Evolutionary conservation across 2,888 invertebrate species (phyloP), one percentile per base, ranked within the genome.

Genomic region (Leptinotarsa tumamoca): DNA sequence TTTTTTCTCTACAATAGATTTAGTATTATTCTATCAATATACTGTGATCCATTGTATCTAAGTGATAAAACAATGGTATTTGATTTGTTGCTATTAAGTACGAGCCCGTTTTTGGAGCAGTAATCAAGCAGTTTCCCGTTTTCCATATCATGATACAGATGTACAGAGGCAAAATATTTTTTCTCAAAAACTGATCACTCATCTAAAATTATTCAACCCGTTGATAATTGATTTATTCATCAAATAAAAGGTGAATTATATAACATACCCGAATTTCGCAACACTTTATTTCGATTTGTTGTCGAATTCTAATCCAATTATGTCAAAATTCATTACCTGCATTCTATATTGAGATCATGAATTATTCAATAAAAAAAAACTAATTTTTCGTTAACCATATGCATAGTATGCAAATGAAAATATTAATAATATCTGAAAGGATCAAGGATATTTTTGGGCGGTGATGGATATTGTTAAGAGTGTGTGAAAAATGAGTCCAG

Each of bases 401-500:
- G 33, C 43, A 63, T 63, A 63, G 43, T 43, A 63, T 63, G 63
- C 63, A 63, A 63, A 63, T 63, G 5, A 33, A 63, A 33, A 63
- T 63, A 33, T 33, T 63, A 63, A 33, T 63, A 14, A 15, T 10
- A 63, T 63, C n/a, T 43, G 63, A 63, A 63, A 63, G 43, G 63
- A 63, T 63, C 63, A 63, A 63, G 63, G 63, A 63, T n/a, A 15
- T 33, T 63, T 63, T 63, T 63, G 63, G 63, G 63, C 63, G 63
- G 43, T 63, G 58, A 17, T 58, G 63, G 63, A 63, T 63, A 63
- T 63, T n/a, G 43, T 33, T 33, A 13, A 27, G 63, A 63, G 33
- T 43, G 5, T n/a, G 18, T 63, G 43, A n/a, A 63, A 63, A n/a
- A 63, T 50, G 43, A 58, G 70, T 58, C 58, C 58, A 49, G 21